Percentiles rank a stretch among this genome's conserved stretches.
These are phyloP conservation scores for Lycia hirtaria DNA, from an alignment of 2,888 invertebrate genomes.

Conservation along the genomic window DNA sequence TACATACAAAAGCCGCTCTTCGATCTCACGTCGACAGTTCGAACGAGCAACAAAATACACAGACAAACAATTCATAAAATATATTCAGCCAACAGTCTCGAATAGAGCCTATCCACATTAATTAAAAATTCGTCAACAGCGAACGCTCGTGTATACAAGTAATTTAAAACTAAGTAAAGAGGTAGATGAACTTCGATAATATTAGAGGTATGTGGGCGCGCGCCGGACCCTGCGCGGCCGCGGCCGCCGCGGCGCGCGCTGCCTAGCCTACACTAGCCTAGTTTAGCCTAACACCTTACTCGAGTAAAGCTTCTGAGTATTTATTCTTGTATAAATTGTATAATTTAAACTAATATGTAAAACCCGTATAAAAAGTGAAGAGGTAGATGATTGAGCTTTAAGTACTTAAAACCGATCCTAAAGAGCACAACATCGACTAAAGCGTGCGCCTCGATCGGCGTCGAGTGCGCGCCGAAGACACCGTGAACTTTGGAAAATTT, in stretches of 20 bases:
- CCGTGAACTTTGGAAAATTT: conserved; percentile 52
- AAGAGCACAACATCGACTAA: conserved; percentile 69
- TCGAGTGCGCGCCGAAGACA: conserved; percentile 53
- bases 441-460: conserved; percentile 47
- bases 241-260: conserved; percentile 72
- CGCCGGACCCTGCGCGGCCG: conserved; percentile 80
- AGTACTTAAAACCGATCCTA: conserved; percentile 82
- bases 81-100: conserved; percentile 81
- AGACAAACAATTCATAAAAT: conserved; percentile 80
- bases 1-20: conserved; percentile 68
- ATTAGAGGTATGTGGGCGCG: conserved; percentile 63
- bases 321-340: conserved; percentile 84
- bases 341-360: conserved; percentile 84
- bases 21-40: conserved; percentile 56
- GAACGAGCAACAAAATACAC: conserved; percentile 70
- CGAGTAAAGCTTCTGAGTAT: conserved; percentile 85
- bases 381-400: conserved; percentile 84
- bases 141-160: conserved; percentile 63
- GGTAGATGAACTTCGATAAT: conserved; percentile 82
- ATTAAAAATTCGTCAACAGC: conserved; percentile 75
- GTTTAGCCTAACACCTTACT: conserved; percentile 79
- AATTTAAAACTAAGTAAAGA: conserved; percentile 81
- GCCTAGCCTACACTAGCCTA: conserved; percentile 56
- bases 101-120: conserved; percentile 68
- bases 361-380: conserved; percentile 86